Evolutionary conservation across 1,140 invertebrate genomes (phyloP), one percentile per base, ranked within the genome.

Genomic region (Hylaeus volcanicus): DNA sequence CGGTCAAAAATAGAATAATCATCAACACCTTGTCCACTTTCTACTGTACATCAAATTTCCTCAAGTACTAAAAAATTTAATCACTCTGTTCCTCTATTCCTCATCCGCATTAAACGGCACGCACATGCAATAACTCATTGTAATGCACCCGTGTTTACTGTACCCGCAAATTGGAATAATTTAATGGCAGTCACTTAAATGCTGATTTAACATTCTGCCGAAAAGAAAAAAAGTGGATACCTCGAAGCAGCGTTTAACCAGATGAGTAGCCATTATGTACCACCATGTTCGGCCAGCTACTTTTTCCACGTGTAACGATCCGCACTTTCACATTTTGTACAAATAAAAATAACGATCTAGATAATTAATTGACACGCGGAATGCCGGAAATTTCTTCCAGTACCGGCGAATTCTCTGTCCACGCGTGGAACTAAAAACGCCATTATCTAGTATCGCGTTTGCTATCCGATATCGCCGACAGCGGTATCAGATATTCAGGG

Each of bases 241-340:
- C 37, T 2, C 14, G 15, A 3, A 55, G 3, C 15, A 41, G 5
- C 37, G 37, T 55, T 15, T 41, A 2, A 9, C 11, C n/a, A 12
- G 4, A 15, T 12, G 6, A n/a, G 5, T 15, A 6, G n/a, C 41
- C 51, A 74, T 74, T 53, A 6, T 12, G 15, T 2, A 12, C 9
- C 26, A 26, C 26, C 26, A 51, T 51, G 26, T 51, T 9, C 12
- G 56, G 37, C 39, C 1, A 15, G 1, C 3, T 9, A 6, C 6
- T 11, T 66, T 66, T 66, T 26, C 15, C 45, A 1, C 4, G 1
- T 58, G 11, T 9, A 55, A 8, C 43, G 48, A 56, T 39, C 15
- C 39, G 9, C 39, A 2, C 41, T 73, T 75, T 75, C 41, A 60
- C n/a, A 76, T 76, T 12, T 69, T 48, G 26, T 69, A 8, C 4